Percentiles rank a stretch among this genome's conserved stretches.
These are phyloP conservation scores for Ophion ventricosus DNA, from an alignment of 2,888 invertebrate genomes.

Conservation along the genomic window DNA sequence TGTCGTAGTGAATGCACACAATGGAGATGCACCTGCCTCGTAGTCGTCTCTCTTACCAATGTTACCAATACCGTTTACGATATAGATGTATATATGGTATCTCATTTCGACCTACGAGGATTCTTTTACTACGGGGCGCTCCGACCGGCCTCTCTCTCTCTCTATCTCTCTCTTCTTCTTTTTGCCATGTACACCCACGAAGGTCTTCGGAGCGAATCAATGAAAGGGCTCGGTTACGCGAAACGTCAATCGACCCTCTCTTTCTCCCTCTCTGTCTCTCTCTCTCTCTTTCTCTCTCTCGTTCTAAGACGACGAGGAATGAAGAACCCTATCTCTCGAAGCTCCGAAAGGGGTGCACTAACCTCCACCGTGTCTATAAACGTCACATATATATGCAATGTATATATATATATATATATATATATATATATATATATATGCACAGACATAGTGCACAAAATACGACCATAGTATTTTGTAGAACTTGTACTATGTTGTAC, in stretches of 20 bases:
- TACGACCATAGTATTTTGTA: no score
- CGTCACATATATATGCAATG: background rate
- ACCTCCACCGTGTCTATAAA: slow-evolving; percentile 13
- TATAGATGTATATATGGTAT: slow-evolving; percentile 46
- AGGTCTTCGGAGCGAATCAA: slow-evolving; percentile 69
- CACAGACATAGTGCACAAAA: slow-evolving; percentile 6
- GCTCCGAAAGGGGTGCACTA: slow-evolving; percentile 43
- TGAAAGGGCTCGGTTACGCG: slow-evolving; percentile 68
- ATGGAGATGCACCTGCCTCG: slow-evolving; percentile 62
- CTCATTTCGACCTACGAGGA: slow-evolving; percentile 50
- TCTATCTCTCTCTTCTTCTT: slow-evolving; percentile 16
- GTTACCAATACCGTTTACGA: slow-evolving; percentile 63
- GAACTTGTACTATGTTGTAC: no score
- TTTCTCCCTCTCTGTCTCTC: slow-evolving; percentile 30
- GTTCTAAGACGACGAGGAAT: slow-evolving; percentile 65
- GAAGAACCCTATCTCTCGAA: slow-evolving; percentile 69
- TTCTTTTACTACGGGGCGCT: slow-evolving; percentile 66
- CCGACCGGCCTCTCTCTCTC: slow-evolving; percentile 29
- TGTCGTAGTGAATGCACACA: slow-evolving; percentile 33
- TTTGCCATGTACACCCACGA: slow-evolving; percentile 49
- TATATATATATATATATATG: background rate
- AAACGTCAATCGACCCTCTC: slow-evolving; percentile 67
- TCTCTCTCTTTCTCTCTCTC: slow-evolving; percentile 40
- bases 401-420: no score
- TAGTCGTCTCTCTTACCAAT: slow-evolving; percentile 56